Percentiles rank a stretch among this genome's conserved stretches.
These are phyloP conservation scores for Cryptocephalus primarius DNA, from an alignment of 2,888 invertebrate genomes.

Conservation along the genomic window DNA sequence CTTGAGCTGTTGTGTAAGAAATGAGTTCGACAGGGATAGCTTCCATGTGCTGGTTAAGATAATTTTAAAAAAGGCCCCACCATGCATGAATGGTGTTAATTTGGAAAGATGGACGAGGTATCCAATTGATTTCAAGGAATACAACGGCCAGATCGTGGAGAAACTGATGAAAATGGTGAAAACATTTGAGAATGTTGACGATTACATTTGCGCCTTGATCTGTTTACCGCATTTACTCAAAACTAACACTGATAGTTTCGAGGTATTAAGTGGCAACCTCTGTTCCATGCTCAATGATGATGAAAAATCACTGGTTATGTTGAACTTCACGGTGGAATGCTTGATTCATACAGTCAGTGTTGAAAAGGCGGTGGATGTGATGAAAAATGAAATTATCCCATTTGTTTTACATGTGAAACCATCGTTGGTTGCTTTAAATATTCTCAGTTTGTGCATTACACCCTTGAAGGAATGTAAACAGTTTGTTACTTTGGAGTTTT, in stretches of 20 bases:
- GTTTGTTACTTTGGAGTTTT: conserved; percentile 36
- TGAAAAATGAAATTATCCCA: conserved; percentile 15
- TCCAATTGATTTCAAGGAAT: conserved; percentile 44
- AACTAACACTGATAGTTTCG: not conserved
- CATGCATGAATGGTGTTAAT: conserved; percentile 48
- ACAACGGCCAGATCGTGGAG: conserved; percentile 35
- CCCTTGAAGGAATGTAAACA: conserved; percentile 38
- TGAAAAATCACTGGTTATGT: conserved; percentile 38
- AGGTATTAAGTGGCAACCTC: not conserved
- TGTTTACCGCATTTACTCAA: conserved; percentile 45
- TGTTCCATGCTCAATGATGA: not conserved
- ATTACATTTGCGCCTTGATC: conserved; percentile 41
- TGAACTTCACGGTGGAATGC: conserved; percentile 49
- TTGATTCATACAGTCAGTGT: conserved; percentile 40
- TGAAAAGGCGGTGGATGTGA: not conserved
- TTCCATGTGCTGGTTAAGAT: conserved; percentile 55
- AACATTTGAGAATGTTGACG: conserved; percentile 34
- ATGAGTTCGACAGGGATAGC: conserved; percentile 42
- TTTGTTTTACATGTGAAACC: no score
- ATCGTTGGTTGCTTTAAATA: no score
- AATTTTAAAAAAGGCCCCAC: conserved; percentile 53
- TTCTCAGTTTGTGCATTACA: conserved; percentile 43
- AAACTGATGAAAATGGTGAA: conserved; percentile 31
- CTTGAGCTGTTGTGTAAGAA: conserved; percentile 46
- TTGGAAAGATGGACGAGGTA: conserved; percentile 56